Evolutionary conservation across 2,888 invertebrate genomes (phyloP).

Genomic region (Ecliptopera silaceata): DNA sequence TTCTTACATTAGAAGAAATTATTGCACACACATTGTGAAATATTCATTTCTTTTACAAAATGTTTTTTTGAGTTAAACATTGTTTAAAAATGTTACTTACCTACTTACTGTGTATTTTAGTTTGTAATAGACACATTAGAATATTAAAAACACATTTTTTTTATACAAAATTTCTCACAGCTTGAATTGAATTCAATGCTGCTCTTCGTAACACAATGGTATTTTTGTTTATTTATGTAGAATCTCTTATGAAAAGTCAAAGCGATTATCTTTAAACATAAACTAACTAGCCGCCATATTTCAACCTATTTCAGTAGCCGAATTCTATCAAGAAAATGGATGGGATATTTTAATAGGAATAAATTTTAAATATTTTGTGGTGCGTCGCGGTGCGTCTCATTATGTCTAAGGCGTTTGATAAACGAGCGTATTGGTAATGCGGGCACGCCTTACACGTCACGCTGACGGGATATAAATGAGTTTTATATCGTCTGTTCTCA

Average conservation of each 20-base stretch:
- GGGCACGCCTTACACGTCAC: slow-evolving; percentile 75
- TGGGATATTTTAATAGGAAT: slow-evolving; percentile 60
- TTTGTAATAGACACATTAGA: neutral
- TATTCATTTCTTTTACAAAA: slow-evolving; percentile 28
- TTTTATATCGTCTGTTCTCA: slow-evolving; percentile 79
- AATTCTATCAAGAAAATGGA: slow-evolving; percentile 54
- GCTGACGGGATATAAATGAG: slow-evolving; percentile 79
- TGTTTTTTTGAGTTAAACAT: slow-evolving; percentile 26
- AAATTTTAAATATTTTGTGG: slow-evolving; percentile 67
- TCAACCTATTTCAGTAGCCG: slow-evolving; percentile 43
- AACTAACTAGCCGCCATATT: slow-evolving; percentile 36
- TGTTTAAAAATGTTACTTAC: no score
- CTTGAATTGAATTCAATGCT: no score
- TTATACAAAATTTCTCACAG: no score
- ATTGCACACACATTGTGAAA: slow-evolving; percentile 42
- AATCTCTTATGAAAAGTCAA: no score
- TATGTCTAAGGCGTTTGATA: slow-evolving; percentile 76
- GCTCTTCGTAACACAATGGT: no score
- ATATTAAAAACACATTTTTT: no score
- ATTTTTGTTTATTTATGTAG: neutral
- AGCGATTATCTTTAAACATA: slow-evolving; percentile 18
- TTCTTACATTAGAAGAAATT: slow-evolving; percentile 42
- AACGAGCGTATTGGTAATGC: slow-evolving; percentile 79
- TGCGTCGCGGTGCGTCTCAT: slow-evolving; percentile 74
- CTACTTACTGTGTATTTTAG: neutral